Base-by-base conservation (phyloP, 2,888 invertebrate genomes). In the Operophtera brumata region DNA sequence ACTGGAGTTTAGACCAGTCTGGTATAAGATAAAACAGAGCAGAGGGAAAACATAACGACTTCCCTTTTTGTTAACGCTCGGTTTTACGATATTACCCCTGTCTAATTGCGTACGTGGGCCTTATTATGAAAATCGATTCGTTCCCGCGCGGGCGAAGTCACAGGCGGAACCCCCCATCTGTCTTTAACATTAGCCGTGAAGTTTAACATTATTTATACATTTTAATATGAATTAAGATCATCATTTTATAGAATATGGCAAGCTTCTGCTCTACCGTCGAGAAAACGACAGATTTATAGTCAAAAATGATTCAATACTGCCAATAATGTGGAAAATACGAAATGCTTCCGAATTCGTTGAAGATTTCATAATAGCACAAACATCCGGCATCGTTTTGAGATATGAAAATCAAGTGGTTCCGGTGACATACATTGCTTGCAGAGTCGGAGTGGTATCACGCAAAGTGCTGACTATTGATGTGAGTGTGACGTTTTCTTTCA, bases 311-410 rank as follows among this genome's bases (percentile, higher is more conserved):
- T 91, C 92, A 0, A 83, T 90, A 30, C 72, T 92, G 42, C 82
- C 91, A 10, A 73, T 93, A 41, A 85, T 84, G 74, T 93, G 93
- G 93, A 80, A 82, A 67, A 82, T 93, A 62, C 71, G 77, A 34
- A 87, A 88, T 59, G 60, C 78, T 0, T 67, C 78, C 7, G 86
- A 88, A 20, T 80, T 86, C 20, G 59, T 79, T 6, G 85, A 87
- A 61, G 84, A 91, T 62, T 91, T 91, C 62, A 85, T 86, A 59
- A 84, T 92, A 65, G 73, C 82, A 1, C 75, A 82, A 47, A 80
- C 78, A 5, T 73, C 78, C 7, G 91, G 91, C 7, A 77, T 80
- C 9, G 83, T 92, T 28, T 67, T 66, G 11, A 78, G 91, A 52
- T 71, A 84, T 60, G 88, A 89, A 25, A 85, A 85, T 50, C 78